phyloP scores from a whole-genome alignment of 2,797 vertebrate genomes.

The Taeniopygia guttata region DNA sequence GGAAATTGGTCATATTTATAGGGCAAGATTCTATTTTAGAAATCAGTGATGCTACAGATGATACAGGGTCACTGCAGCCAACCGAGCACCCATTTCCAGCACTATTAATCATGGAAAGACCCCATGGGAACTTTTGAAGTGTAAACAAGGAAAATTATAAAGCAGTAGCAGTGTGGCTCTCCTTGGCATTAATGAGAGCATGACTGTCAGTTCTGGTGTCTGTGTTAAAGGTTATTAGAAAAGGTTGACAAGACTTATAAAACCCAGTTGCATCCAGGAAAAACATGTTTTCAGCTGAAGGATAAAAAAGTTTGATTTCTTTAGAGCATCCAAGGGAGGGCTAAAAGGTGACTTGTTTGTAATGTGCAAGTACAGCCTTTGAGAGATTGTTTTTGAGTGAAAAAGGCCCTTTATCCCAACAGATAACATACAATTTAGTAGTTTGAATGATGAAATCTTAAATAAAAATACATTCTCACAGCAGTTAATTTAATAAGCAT shows the following conservation, averaged over 20 bases:
- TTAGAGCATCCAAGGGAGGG: background rate
- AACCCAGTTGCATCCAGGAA: background rate
- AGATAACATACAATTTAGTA: background rate
- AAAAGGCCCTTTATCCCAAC: background rate
- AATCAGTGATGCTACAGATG: background rate
- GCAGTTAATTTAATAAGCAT: background rate
- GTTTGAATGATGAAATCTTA: background rate
- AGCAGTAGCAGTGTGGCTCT: background rate
- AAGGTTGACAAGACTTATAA: background rate
- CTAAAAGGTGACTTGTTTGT: background rate
- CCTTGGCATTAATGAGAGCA: background rate
- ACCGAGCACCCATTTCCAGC: background rate
- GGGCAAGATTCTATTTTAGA: background rate
- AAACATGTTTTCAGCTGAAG: background rate
- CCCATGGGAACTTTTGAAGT: background rate
- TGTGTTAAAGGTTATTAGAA: background rate
- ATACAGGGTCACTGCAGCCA: background rate
- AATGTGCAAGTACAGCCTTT: background rate
- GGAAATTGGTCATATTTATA: background rate
- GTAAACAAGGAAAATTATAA: slow-evolving; percentile 13
- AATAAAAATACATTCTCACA: background rate
- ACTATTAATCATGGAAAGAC: background rate
- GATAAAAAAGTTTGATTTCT: background rate
- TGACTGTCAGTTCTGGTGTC: background rate
- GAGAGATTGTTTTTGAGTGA: background rate